phyloP scores from a whole-genome alignment of 2,113 vertebrate genomes.

The Cisticola juncidis region DNA sequence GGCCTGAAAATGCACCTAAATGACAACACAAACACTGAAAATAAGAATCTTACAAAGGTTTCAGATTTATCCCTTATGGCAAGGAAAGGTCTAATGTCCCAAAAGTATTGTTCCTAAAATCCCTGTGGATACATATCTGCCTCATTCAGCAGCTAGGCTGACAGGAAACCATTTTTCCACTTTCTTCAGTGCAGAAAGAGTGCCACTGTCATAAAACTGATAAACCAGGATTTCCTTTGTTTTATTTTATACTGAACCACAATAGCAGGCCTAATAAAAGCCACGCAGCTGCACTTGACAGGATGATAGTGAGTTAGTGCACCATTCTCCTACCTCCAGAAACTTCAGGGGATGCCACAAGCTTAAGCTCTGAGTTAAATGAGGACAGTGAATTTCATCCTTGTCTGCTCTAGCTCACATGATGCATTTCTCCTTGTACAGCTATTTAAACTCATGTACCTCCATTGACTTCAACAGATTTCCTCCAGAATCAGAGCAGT shows the following conservation, averaged over 20 bases:
- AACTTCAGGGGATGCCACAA: neutral
- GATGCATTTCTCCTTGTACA: neutral
- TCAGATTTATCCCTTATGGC: neutral
- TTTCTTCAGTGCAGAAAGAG: neutral
- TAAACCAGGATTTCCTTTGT: neutral
- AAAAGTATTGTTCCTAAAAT: neutral
- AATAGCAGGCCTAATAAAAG: slow-evolving; percentile 5
- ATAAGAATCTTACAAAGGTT: neutral
- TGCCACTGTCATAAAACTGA: neutral
- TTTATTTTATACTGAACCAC: neutral
- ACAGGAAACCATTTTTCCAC: neutral
- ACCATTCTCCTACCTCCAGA: neutral
- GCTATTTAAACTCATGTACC: neutral
- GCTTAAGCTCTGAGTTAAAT: neutral
- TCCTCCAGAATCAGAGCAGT: neutral
- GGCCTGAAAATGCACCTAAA: neutral
- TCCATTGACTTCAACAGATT: neutral
- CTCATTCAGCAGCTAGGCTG: neutral
- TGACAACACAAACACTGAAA: neutral
- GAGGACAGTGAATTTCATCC: neutral
- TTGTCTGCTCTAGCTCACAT: neutral
- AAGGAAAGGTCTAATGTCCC: neutral
- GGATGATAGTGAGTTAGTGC: neutral
- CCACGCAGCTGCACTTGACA: neutral
- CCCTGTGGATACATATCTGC: neutral